Evolutionary conservation across 1,140 invertebrate genomes (phyloP).

Genomic region (Drosophila obscura): DNA sequence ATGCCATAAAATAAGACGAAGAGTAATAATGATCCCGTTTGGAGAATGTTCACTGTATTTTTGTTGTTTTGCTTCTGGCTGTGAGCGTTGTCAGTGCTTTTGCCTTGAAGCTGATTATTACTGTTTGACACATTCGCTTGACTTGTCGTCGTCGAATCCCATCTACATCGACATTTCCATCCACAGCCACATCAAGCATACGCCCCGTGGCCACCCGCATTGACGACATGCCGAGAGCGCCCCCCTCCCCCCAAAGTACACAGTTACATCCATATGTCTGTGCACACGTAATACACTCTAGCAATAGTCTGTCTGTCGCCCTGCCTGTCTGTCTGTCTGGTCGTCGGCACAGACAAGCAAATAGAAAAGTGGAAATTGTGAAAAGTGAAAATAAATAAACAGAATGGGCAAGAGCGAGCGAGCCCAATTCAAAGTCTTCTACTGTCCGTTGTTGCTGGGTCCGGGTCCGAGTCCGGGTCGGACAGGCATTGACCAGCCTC

Average conservation of each 20-base stretch:
- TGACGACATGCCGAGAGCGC: slow-evolving; percentile 26
- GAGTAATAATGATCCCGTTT: neutral
- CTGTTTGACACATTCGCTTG: slow-evolving; percentile 70
- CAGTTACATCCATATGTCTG: slow-evolving; percentile 17
- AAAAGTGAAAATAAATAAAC: slow-evolving; percentile 56
- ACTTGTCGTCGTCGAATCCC: slow-evolving; percentile 38
- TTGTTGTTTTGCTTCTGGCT: slow-evolving; percentile 14
- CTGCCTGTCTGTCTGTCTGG: slow-evolving; percentile 19
- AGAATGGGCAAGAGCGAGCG: slow-evolving; percentile 4
- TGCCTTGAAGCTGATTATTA: slow-evolving; percentile 77
- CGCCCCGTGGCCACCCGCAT: slow-evolving; percentile 43
- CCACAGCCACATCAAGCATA: slow-evolving; percentile 62
- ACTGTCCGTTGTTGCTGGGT: slow-evolving; percentile 17
- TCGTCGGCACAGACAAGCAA: slow-evolving; percentile 27
- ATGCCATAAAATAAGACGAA: neutral
- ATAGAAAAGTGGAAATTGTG: slow-evolving; percentile 62
- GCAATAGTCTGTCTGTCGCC: slow-evolving; percentile 24
- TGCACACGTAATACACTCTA: slow-evolving; percentile 49
- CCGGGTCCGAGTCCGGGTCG: too few relatives aligned
- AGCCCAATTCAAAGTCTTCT: slow-evolving; percentile 28
- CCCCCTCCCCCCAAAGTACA: neutral
- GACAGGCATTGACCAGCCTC: slow-evolving; percentile 26
- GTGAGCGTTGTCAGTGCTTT: slow-evolving; percentile 49
- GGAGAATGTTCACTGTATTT: neutral
- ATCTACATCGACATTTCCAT: slow-evolving; percentile 24